A percentile compares a stretch with the other conserved stretches of the same genome.
Evolutionary conservation across 2,888 invertebrate species (phyloP).

Genomic region (Pandemis heparana): DNA sequence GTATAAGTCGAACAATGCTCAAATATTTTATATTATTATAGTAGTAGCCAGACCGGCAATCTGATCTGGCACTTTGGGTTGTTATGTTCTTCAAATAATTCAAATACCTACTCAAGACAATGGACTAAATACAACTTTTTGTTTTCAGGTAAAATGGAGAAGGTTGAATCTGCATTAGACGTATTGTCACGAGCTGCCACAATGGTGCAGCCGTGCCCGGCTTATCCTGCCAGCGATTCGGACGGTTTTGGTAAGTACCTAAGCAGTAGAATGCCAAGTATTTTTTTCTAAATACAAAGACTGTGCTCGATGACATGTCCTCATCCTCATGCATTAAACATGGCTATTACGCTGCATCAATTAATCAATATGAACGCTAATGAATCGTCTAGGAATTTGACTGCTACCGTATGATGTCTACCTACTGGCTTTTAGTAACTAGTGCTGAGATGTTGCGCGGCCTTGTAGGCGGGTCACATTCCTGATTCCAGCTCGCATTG

Average conservation of each 20-base stretch:
- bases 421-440: slow-evolving; percentile 17
- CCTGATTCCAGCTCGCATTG: slow-evolving; percentile 80
- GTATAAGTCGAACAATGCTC: slow-evolving; percentile 40
- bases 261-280: slow-evolving; percentile 25
- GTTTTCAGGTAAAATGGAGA: slow-evolving; percentile 84
- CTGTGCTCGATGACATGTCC: slow-evolving; percentile 31
- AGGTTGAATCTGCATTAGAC: slow-evolving; percentile 93
- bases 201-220: slow-evolving; percentile 92
- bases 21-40: slow-evolving; percentile 42
- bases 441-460: slow-evolving; percentile 62
- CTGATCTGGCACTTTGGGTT: slow-evolving; percentile 24
- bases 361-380: slow-evolving; percentile 46
- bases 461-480: slow-evolving; percentile 83
- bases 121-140: slow-evolving; percentile 35
- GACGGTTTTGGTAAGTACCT: slow-evolving; percentile 83
- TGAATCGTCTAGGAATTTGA: slow-evolving; percentile 48
- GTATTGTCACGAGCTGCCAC: slow-evolving; percentile 95
- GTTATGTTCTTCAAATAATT: slow-evolving; percentile 34
- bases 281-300: slow-evolving; percentile 24
- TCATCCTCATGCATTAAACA: slow-evolving; percentile 40
- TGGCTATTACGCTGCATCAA: slow-evolving; percentile 40
- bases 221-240: slow-evolving; percentile 80
- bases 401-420: slow-evolving; percentile 40
- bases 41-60: slow-evolving; percentile 25
- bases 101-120: slow-evolving; percentile 27